A percentile compares a stretch with the other conserved stretches of the same genome.
phyloP scores from a whole-genome alignment of 2,888 invertebrate species.

The Orchesella flavescens region DNA sequence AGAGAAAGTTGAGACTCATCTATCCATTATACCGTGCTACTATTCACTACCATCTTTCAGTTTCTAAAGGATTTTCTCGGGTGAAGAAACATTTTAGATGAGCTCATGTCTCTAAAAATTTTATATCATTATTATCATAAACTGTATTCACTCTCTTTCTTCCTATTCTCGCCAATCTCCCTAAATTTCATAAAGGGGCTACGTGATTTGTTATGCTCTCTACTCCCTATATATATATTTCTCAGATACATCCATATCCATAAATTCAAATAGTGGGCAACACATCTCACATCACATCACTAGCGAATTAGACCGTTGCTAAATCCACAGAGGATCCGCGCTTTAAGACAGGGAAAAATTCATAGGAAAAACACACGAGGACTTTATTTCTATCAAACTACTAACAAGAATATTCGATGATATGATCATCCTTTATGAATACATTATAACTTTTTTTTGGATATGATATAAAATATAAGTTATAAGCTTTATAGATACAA shows the following conservation, averaged over 20 bases:
- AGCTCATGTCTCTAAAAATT: too few relatives aligned
- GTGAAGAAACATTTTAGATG: too few relatives aligned
- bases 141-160: too few relatives aligned
- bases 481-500: background rate
- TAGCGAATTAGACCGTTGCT: background rate
- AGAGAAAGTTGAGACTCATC: slow-evolving; percentile 4
- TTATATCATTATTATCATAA: too few relatives aligned
- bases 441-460: background rate
- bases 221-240: too few relatives aligned
- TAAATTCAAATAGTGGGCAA: too few relatives aligned
- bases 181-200: too few relatives aligned
- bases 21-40: background rate
- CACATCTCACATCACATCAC: background rate
- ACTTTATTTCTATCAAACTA: background rate
- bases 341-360: background rate
- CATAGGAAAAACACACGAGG: background rate
- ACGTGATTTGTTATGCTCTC: too few relatives aligned
- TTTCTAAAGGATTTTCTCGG: too few relatives aligned
- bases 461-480: background rate
- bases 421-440: background rate
- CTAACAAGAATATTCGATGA: background rate
- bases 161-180: too few relatives aligned
- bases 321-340: slow-evolving; percentile 13
- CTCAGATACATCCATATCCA: too few relatives aligned
- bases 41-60: too few relatives aligned